phyloP scores from a whole-genome alignment of 2,797 vertebrate genomes.

The Hyperoplus lanceolatus region DNA sequence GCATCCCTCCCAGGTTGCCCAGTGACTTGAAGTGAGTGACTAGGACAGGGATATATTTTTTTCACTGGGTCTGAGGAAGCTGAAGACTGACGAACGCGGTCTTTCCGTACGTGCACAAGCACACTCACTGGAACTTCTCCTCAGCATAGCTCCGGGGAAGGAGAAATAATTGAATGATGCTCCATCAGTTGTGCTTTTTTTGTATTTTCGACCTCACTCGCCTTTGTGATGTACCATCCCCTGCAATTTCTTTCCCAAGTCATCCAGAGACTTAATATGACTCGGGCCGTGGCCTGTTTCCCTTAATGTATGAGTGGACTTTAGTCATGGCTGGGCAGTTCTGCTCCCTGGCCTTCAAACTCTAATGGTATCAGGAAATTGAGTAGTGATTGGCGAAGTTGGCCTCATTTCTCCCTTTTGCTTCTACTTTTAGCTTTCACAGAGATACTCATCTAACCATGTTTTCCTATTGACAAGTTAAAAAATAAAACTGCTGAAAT shows the following conservation, averaged over 20 bases:
- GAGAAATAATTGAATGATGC: constrained; percentile 68
- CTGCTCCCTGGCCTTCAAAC: constrained; percentile 55
- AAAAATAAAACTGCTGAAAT: constrained; percentile 37
- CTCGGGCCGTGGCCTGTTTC: constrained; percentile 60
- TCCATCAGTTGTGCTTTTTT: constrained; percentile 59
- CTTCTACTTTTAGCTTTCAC: constrained; percentile 38
- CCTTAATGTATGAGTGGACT: constrained; percentile 66
- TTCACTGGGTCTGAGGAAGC: constrained; percentile 23
- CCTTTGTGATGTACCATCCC: constrained; percentile 46
- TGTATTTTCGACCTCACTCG: constrained; percentile 68
- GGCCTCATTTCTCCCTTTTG: constrained; percentile 65
- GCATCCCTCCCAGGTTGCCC: constrained; percentile 34
- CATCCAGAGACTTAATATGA: constrained; percentile 61
- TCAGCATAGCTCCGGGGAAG: constrained; percentile 49
- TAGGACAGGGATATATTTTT: constrained; percentile 36
- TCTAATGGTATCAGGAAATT: constrained; percentile 73
- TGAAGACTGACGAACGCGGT: constrained; percentile 46
- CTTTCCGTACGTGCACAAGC: constrained; percentile 21
- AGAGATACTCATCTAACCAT: constrained; percentile 39
- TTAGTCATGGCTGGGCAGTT: constrained; percentile 70
- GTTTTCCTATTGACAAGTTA: constrained; percentile 25
- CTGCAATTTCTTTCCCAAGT: constrained; percentile 51
- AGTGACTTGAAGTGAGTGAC: constrained; percentile 42
- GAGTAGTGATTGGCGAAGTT: constrained; percentile 56
- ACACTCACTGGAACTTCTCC: constrained; percentile 27